These are phyloP conservation scores for Ceuthmochares aereus DNA, from an alignment of 2,113 vertebrate genomes.

Conservation along the genomic window DNA sequence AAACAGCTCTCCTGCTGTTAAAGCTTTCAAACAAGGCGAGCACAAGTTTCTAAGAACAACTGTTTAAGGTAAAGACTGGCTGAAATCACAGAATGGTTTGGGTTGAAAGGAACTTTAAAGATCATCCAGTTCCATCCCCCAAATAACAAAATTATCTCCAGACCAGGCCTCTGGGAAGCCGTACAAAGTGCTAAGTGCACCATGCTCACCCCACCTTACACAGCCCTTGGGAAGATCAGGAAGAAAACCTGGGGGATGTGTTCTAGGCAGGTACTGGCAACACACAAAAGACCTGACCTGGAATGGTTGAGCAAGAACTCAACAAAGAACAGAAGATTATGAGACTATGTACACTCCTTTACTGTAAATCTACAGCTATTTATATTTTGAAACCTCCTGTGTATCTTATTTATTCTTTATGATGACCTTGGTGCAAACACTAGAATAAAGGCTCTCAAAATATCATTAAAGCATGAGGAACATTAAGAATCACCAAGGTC, in stretches of 20 bases:
- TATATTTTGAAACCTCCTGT: neutral
- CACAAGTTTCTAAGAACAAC: neutral
- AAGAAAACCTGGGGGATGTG: neutral
- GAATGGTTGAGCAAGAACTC: neutral
- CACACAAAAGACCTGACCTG: neutral
- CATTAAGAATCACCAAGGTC: neutral
- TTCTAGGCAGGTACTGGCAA: neutral
- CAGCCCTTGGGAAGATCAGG: accelerated
- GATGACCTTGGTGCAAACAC: neutral
- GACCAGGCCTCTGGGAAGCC: neutral
- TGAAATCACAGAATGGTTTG: neutral
- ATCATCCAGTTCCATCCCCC: no score
- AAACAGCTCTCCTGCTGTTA: neutral
- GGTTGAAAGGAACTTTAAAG: no score
- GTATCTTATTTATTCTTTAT: neutral
- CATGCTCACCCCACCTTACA: neutral
- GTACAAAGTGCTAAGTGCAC: neutral
- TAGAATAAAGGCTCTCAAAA: neutral
- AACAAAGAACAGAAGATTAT: neutral
- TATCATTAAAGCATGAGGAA: neutral
- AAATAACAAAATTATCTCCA: neutral
- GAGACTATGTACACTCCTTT: neutral
- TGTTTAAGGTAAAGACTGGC: neutral
- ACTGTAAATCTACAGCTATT: neutral
- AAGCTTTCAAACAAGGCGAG: neutral